phyloP scores from a whole-genome alignment of 1,140 invertebrate species.

The Lineus longissimus region DNA sequence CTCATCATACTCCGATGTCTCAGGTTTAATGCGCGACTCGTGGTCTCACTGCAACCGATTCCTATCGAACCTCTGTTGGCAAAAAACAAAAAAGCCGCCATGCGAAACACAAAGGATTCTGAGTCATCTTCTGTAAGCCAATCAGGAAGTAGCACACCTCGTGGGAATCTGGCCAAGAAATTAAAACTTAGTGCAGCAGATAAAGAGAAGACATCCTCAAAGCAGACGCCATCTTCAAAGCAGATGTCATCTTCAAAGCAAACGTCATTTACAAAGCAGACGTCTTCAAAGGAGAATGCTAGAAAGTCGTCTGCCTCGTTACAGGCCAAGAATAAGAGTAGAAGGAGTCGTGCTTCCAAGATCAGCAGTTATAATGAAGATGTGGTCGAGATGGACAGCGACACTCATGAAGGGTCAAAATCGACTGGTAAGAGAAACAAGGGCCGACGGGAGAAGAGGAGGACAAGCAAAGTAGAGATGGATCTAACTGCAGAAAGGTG shows the following conservation, averaged over 20 bases:
- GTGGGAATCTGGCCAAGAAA: too few species aligned
- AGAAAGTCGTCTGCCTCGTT: neutral
- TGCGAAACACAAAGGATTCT: constrained; percentile 19
- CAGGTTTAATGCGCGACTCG: constrained; percentile 74
- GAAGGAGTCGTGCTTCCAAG: neutral
- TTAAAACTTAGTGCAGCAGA: too few species aligned
- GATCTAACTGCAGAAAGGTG: too few species aligned
- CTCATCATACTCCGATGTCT: constrained; percentile 70
- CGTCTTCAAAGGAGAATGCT: neutral
- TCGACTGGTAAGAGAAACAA: constrained; percentile 4
- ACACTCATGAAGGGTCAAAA: constrained; percentile 9
- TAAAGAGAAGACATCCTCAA: neutral
- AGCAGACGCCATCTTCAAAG: neutral
- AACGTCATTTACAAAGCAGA: neutral
- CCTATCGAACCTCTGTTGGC: constrained; percentile 52
- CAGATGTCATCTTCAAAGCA: neutral
- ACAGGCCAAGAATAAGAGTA: neutral
- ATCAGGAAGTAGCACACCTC: neutral
- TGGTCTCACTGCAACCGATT: constrained; percentile 64
- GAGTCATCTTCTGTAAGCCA: constrained; percentile 2
- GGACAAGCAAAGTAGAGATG: too few species aligned
- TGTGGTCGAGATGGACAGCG: constrained; percentile 16
- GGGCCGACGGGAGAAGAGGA: neutral
- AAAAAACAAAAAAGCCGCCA: neutral
- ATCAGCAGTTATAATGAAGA: constrained; percentile 6